phyloP scores from a whole-genome alignment of 2,888 invertebrate genomes.

The Cecidostiba fungosa region DNA sequence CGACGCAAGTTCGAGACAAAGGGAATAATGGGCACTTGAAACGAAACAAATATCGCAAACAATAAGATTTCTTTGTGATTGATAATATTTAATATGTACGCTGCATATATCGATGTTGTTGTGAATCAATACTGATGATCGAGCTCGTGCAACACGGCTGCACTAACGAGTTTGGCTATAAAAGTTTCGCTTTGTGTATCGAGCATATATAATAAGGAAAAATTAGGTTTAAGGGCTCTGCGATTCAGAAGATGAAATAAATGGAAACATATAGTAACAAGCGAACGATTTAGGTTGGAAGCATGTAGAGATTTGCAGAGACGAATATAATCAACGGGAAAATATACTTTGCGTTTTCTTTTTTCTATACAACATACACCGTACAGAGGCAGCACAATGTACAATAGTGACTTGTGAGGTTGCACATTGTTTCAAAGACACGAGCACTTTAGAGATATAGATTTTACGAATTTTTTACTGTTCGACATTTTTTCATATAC shows the following conservation, averaged over 20 bases:
- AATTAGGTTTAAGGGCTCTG: constrained; percentile 49
- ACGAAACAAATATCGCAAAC: constrained; percentile 27
- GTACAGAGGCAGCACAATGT: neutral
- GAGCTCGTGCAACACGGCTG: constrained; percentile 14
- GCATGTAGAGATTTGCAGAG: constrained; percentile 58
- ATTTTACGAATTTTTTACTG: constrained; percentile 35
- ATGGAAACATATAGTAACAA: constrained; percentile 71
- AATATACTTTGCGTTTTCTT: neutral
- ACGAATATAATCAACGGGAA: neutral
- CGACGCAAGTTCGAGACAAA: constrained; percentile 41
- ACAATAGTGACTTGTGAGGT: neutral
- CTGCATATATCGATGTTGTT: constrained; percentile 15
- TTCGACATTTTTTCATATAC: constrained; percentile 28
- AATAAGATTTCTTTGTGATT: constrained; percentile 41
- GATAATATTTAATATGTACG: neutral
- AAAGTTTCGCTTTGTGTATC: constrained; percentile 45
- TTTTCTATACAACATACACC: neutral
- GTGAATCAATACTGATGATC: neutral
- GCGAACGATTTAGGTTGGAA: constrained; percentile 29
- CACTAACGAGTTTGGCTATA: constrained; percentile 39
- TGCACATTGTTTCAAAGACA: constrained; percentile 3
- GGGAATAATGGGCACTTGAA: constrained; percentile 32
- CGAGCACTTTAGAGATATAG: neutral
- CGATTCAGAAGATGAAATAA: constrained; percentile 72
- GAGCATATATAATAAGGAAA: constrained; percentile 30